Base-by-base conservation (phyloP, 2,797 vertebrate genomes). In the Sebastes minor region DNA sequence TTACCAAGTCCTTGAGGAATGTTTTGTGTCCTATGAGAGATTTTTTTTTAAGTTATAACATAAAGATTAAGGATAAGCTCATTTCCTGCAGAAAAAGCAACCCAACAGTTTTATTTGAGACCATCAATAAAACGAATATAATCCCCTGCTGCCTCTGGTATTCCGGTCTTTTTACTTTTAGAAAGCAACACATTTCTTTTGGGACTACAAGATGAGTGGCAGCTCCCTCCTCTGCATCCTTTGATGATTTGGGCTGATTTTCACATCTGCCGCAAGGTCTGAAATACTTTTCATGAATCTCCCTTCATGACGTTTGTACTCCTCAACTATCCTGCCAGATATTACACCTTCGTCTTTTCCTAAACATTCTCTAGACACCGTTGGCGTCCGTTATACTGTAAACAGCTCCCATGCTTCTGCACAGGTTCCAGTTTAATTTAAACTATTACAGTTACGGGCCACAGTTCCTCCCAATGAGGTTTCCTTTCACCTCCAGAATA, bases 61-160 rank as follows among this genome's bases (percentile, higher is more conserved):
- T 25, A 53, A 76, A 64, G 64, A 80, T 82, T 64, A 83, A 64
- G 38, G 63, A 63, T 74, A 62, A 74, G 12, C 64, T 74, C 18
- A 61, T 69, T 81, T 71, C 20, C 55, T 8, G 22, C 59, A 25
- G 35, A 67, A 28, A 82, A 71, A 80, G 22, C 25, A 80, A 62
- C 20, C 9, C 5, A 1, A 27, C 1, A 73, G 42, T 74, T 78
- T 74, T 71, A 78, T 79, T 74, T 68, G 49, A 74, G n/a, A 56
- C 11, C 46, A 78, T 74, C 52, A 60, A 71, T 71, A 56, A 27
- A 68, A 33, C 3, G 2, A 70, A 70, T 52, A 60, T 46, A 77
- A 62, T 75, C 64, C 32, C 23, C 12, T 0, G 28, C 49, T 71
- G 56, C 35, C 49, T 8, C 33, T 68, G 20, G 18, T 63, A 52